Evolutionary conservation across 2,797 vertebrate species (phyloP).

Genomic region (Agapornis canus): DNA sequence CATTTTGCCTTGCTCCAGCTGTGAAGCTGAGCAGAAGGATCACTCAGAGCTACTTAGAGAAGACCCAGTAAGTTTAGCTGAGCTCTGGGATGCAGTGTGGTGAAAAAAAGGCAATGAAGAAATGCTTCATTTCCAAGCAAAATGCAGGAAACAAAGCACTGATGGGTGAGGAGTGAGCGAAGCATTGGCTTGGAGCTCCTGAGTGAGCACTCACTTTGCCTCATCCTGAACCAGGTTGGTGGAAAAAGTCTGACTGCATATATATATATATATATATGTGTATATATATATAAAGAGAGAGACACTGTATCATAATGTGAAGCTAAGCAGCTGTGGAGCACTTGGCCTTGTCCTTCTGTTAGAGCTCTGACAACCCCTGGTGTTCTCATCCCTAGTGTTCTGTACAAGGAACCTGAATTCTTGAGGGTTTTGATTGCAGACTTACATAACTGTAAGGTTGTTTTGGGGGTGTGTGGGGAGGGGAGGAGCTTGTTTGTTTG

Average conservation of each 20-base stretch:
- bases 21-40: neutral
- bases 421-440: neutral
- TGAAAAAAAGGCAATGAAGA: neutral
- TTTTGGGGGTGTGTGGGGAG: neutral
- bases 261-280: neutral
- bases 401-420: neutral
- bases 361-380: neutral
- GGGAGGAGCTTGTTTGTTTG: neutral
- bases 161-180: accelerated
- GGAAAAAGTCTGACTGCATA: neutral
- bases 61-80: neutral
- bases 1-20: neutral
- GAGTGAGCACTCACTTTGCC: neutral
- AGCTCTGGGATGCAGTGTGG: neutral
- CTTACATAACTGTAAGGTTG: neutral
- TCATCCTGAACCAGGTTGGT: neutral
- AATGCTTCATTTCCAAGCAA: neutral
- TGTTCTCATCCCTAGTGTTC: neutral
- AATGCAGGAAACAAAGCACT: neutral
- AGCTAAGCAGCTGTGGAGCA: neutral
- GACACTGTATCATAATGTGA: neutral
- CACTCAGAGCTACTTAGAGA: neutral
- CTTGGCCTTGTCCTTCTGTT: neutral
- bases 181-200: neutral
- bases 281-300: too few relatives aligned